Evolutionary conservation across 2,888 invertebrate species (phyloP).

Genomic region (Drosophila barbarae): DNA sequence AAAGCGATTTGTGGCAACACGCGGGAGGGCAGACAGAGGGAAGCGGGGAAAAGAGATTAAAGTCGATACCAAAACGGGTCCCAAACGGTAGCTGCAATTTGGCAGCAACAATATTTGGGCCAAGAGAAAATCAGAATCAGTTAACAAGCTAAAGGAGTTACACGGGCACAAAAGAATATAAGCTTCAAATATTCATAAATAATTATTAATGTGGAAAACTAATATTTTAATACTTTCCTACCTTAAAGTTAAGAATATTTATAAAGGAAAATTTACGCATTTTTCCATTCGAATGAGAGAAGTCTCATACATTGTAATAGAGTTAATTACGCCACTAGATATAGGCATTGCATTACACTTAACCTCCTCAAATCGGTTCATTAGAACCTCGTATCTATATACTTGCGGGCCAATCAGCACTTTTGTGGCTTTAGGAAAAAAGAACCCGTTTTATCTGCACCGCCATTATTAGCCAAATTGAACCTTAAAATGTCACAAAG

Average conservation of each 20-base stretch:
- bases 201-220: too few relatives aligned
- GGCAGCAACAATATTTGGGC: conserved; percentile 49
- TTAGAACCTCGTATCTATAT: conserved; percentile 17
- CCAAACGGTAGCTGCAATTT: conserved; percentile 66
- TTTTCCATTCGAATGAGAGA: not conserved
- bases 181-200: not conserved
- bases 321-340: conserved; percentile 20
- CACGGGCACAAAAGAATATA: not conserved
- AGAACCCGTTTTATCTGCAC: conserved; percentile 53
- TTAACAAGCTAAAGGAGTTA: conserved; percentile 23
- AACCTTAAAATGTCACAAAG: conserved; percentile 68
- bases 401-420: conserved; percentile 40
- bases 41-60: conserved; percentile 57
- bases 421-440: conserved; percentile 19
- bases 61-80: conserved; percentile 34
- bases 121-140: conserved; percentile 35
- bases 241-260: too few relatives aligned
- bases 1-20: conserved; percentile 71
- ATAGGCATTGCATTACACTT: conserved; percentile 17
- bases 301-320: conserved; percentile 27
- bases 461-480: conserved; percentile 65
- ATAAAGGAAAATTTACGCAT: too few relatives aligned
- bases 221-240: too few relatives aligned
- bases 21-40: conserved; percentile 47
- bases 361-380: conserved; percentile 5